A percentile compares a stretch with the other conserved stretches of the same genome.
Conservation (phyloP, 2,113 vertebrate species). For the Hippocampus comes region DNA sequence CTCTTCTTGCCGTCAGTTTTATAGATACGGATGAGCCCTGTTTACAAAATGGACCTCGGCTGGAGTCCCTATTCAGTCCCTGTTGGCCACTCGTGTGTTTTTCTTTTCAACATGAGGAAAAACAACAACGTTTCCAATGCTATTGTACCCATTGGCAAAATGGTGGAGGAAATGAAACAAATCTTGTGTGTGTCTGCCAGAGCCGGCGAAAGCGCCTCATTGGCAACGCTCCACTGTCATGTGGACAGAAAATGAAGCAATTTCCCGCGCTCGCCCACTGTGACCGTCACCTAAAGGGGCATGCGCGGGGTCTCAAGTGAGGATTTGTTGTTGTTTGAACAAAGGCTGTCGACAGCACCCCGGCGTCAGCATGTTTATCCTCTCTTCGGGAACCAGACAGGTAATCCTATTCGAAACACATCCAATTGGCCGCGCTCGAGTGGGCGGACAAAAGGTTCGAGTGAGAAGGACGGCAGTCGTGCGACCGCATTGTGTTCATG, state of each 20-base stretch:
- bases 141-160: background rate
- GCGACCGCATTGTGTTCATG: background rate
- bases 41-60: too few relatives aligned
- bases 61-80: background rate
- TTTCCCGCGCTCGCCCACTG: conserved; percentile 51
- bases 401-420: conserved; percentile 7
- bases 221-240: conserved; percentile 44
- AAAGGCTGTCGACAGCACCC: conserved; percentile 46
- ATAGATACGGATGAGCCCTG: too few relatives aligned
- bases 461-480: background rate
- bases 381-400: conserved; percentile 6
- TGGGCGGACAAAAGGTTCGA: conserved; percentile 15
- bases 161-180: conserved; percentile 14
- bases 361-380: conserved; percentile 3
- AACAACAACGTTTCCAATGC: background rate
- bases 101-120: background rate
- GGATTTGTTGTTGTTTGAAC: conserved; percentile 55
- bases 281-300: conserved; percentile 62
- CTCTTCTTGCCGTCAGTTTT: background rate
- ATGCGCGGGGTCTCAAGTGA: conserved; percentile 30
- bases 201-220: conserved; percentile 50
- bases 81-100: background rate
- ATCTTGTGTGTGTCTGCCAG: conserved; percentile 45
- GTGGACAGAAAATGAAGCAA: conserved; percentile 58
- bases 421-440: conserved; percentile 12